These are phyloP conservation scores for Conger conger DNA, from an alignment of 2,113 vertebrate genomes.

Conservation along the genomic window DNA sequence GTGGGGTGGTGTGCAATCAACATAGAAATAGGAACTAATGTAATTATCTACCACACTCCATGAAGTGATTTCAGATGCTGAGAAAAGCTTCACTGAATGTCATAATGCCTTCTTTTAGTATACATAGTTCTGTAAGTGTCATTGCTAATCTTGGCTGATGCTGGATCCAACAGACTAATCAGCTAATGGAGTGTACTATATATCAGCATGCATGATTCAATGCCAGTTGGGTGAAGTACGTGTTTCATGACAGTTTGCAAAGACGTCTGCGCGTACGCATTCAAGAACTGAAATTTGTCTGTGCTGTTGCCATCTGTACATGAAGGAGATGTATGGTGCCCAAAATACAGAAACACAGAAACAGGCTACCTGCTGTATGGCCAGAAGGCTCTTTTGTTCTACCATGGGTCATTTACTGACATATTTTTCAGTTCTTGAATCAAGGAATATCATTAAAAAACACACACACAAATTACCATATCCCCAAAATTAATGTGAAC, in stretches of 20 bases:
- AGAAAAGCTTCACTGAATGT: not conserved
- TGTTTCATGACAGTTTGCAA: not conserved
- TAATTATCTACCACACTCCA: not conserved
- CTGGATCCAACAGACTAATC: not conserved
- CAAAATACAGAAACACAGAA: not conserved
- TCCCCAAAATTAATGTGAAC: constrained; percentile 33
- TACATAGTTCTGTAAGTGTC: not conserved
- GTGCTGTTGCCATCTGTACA: not conserved
- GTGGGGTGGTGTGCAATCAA: not conserved
- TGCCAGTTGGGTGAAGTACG: not conserved
- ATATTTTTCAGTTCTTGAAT: constrained; percentile 33
- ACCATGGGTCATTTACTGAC: not conserved
- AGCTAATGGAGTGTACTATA: not conserved
- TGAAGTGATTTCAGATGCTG: not conserved
- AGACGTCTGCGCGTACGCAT: not conserved
- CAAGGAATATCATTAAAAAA: constrained; percentile 6
- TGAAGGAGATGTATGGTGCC: not conserved
- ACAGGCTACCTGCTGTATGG: not conserved
- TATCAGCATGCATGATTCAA: not conserved
- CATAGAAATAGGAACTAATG: not conserved
- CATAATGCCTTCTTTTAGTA: no score
- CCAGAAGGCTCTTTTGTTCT: not conserved
- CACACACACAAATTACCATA: constrained; percentile 9
- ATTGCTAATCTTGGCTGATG: not conserved
- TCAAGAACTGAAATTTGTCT: constrained; percentile 25